Percentiles rank a stretch among this genome's conserved stretches.
Evolutionary conservation across 1,140 invertebrate species (phyloP).

Genomic region (Diorhabda sublineata): DNA sequence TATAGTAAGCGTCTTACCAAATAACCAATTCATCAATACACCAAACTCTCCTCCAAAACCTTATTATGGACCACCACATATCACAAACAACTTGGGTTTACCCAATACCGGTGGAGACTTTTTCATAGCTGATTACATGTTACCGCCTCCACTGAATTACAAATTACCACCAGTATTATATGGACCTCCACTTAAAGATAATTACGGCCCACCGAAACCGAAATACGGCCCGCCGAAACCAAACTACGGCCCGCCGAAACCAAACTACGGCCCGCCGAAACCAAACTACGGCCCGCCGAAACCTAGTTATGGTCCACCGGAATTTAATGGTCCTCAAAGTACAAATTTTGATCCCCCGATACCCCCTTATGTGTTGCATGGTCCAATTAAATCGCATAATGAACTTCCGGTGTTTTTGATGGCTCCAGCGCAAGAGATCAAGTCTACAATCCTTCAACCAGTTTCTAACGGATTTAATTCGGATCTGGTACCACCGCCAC

Average conservation of each 20-base stretch:
- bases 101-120: constrained; percentile 3
- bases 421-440: constrained; percentile 6
- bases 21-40: constrained; percentile 18
- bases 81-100: neutral
- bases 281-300: constrained; percentile 17
- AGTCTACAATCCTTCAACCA: constrained; percentile 20
- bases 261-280: constrained; percentile 9
- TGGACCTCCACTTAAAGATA: constrained; percentile 31
- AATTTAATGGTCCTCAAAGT: neutral
- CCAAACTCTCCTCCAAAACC: constrained; percentile 33
- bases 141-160: constrained; percentile 15
- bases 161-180: constrained; percentile 33
- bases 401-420: constrained; percentile 15
- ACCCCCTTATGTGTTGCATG: neutral
- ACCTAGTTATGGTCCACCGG: constrained; percentile 26
- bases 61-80: constrained; percentile 17
- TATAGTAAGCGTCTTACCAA: constrained; percentile 18
- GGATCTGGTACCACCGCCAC: neutral
- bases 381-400: constrained; percentile 9
- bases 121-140: constrained; percentile 16
- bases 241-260: neutral
- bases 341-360: neutral
- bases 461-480: constrained; percentile 4
- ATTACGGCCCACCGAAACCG: constrained; percentile 23
- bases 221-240: constrained; percentile 21